A percentile compares a stretch with the other conserved stretches of the same genome.
Conservation (phyloP, 35 echinoderm and acorn worm genomes). For the Lytechinus pictus region DNA sequence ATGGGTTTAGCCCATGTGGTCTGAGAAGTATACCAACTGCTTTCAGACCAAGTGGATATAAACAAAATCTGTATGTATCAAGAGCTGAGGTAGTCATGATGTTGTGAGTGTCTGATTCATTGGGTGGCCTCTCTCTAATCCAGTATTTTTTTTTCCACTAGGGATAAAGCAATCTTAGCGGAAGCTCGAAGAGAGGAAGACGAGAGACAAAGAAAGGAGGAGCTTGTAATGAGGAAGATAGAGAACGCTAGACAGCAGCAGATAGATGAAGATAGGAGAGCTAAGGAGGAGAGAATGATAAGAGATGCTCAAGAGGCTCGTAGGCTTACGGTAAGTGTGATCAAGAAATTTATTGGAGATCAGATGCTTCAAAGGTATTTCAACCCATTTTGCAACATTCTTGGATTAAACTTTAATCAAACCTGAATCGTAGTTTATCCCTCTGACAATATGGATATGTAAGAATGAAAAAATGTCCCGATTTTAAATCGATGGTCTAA, state of each 20-base stretch:
- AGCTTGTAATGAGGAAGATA: conserved; percentile 65
- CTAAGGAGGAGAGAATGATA: conserved; percentile 10
- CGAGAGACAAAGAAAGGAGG: conserved; percentile 62
- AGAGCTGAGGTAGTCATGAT: too few species aligned
- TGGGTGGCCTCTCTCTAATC: neutral
- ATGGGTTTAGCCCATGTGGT: too few species aligned
- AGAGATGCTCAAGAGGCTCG: conserved; percentile 61
- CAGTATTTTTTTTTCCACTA: neutral
- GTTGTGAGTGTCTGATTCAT: neutral
- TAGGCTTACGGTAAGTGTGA: conserved; percentile 62
- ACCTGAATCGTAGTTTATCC: too few species aligned
- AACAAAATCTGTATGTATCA: too few species aligned
- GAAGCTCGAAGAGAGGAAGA: conserved; percentile 64
- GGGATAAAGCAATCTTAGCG: conserved; percentile 61
- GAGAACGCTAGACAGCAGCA: conserved; percentile 43
- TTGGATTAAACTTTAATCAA: too few species aligned
- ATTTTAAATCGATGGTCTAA: too few species aligned
- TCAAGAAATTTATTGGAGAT: neutral
- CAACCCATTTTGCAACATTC: too few species aligned
- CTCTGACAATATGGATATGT: too few species aligned
- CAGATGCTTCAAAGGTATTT: too few species aligned
- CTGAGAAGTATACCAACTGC: too few species aligned
- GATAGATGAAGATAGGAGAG: conserved; percentile 52
- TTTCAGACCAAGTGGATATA: too few species aligned
- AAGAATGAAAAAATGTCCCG: too few species aligned